A percentile compares a stretch with the other conserved stretches of the same genome.
Conservation (phyloP, 2,113 vertebrate genomes). For the Neodontobutis hainanensis region DNA sequence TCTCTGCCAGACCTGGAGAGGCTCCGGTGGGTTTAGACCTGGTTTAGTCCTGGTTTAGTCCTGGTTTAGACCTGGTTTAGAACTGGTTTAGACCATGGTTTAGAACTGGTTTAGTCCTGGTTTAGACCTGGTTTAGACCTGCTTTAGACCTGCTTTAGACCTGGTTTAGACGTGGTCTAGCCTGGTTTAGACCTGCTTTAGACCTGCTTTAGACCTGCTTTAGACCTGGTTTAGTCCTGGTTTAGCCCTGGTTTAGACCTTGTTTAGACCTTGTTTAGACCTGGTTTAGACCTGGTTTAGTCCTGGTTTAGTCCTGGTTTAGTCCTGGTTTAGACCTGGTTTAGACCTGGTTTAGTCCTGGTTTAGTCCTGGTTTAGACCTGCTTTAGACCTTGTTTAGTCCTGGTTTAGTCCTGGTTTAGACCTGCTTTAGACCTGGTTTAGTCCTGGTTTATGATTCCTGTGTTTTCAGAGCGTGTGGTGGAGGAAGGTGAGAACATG, state of each 20-base stretch:
- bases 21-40: conserved; percentile 80
- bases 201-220: background rate
- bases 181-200: background rate
- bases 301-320: background rate
- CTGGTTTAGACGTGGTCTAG: background rate
- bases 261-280: background rate
- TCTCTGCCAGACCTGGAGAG: conserved; percentile 88
- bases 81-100: background rate
- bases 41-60: background rate
- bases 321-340: background rate
- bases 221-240: background rate
- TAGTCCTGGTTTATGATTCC: background rate
- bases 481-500: conserved; percentile 86
- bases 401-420: background rate
- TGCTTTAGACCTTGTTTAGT: too few species aligned
- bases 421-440: background rate
- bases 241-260: background rate
- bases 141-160: background rate
- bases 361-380: background rate
- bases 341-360: background rate
- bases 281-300: background rate
- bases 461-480: conserved; percentile 79
- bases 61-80: background rate
- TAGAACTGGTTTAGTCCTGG: conserved; percentile 1
- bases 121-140: background rate